These are phyloP conservation scores for Heliconius hermathena DNA, from an alignment of 1,140 invertebrate genomes.

Conservation along the genomic window DNA sequence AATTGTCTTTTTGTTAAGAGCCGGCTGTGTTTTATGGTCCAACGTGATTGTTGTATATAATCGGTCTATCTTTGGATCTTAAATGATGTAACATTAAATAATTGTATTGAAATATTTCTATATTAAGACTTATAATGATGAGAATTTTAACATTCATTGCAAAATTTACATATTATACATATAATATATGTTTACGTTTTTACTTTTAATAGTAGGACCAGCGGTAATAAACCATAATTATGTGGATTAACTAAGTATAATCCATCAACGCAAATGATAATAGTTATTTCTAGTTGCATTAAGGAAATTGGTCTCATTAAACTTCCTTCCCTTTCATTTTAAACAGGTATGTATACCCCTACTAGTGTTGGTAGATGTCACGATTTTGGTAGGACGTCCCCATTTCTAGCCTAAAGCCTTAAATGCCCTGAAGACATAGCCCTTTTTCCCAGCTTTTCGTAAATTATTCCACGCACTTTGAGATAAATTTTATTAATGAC, in stretches of 20 bases:
- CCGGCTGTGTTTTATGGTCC: background rate
- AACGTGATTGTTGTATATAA: constrained; percentile 3
- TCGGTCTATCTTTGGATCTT: background rate
- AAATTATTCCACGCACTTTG: no score
- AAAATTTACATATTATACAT: background rate
- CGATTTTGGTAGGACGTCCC: no score
- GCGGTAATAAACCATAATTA: background rate
- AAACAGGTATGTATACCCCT: background rate
- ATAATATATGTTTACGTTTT: background rate
- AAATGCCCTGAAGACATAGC: no score
- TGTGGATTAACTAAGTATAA: background rate
- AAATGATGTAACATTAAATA: background rate
- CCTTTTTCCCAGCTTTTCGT: no score
- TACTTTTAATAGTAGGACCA: background rate
- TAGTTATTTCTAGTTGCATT: background rate
- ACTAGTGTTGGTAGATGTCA: no score
- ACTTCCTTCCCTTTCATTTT: background rate
- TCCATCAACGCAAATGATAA: constrained; percentile 8
- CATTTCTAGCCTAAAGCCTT: no score
- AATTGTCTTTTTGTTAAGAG: background rate
- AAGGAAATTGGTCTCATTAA: constrained; percentile 2
- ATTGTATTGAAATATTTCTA: constrained; percentile 2
- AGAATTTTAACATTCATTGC: no score
- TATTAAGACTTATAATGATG: background rate
- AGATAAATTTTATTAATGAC: no score